phyloP scores from a whole-genome alignment of 2,113 vertebrate genomes.

The Narcine bancroftii region DNA sequence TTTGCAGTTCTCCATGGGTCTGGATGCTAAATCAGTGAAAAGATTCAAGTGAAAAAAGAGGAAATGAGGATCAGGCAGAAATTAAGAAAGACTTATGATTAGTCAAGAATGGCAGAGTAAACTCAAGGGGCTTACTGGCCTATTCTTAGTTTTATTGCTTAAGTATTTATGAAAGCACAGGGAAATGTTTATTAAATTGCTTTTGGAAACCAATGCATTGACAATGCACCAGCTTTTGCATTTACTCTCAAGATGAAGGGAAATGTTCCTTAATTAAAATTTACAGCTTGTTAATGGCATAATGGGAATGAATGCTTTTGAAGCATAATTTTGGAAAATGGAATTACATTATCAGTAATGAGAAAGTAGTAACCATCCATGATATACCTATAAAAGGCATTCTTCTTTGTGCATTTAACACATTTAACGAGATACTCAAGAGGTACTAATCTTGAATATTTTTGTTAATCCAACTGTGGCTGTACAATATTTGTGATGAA shows the following conservation, averaged over 20 bases:
- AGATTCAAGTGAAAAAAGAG: too few relatives aligned
- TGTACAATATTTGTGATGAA: not conserved
- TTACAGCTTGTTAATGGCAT: slow-evolving; percentile 9
- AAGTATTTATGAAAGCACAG: not conserved
- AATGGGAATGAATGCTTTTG: not conserved
- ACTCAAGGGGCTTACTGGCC: too few relatives aligned
- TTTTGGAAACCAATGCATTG: not conserved
- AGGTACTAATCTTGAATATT: not conserved
- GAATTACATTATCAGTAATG: slow-evolving; percentile 29
- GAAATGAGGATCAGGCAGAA: too few relatives aligned
- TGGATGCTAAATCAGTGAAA: too few relatives aligned
- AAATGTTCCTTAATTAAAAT: slow-evolving; percentile 31
- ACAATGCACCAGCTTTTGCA: not conserved
- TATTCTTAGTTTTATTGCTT: too few relatives aligned
- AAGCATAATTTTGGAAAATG: not conserved
- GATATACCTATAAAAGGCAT: not conserved
- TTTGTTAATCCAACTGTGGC: slow-evolving; percentile 23
- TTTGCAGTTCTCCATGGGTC: too few relatives aligned
- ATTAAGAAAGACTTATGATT: too few relatives aligned
- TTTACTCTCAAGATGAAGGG: not conserved
- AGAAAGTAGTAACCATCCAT: slow-evolving; percentile 28
- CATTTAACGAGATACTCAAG: not conserved
- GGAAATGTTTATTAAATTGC: not conserved
- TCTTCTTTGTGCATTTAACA: not conserved
- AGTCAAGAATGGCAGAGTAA: too few relatives aligned